Evolutionary conservation across 1,140 invertebrate species (phyloP).

Genomic region (Lordiphosa collinella): DNA sequence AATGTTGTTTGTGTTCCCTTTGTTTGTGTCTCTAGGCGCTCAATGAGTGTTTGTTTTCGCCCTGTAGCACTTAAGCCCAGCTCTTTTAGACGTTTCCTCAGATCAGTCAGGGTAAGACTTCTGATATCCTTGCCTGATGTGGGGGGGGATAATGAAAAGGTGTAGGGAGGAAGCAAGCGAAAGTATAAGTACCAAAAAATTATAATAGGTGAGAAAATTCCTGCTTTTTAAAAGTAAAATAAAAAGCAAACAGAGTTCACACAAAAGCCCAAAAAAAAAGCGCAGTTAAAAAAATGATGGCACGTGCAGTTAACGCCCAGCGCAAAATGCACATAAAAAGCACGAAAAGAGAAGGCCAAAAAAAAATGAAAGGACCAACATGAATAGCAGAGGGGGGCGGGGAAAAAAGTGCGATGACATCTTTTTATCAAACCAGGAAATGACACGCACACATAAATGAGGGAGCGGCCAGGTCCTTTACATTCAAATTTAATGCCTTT

Average conservation of each 20-base stretch:
- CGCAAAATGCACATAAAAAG: conserved; percentile 73
- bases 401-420: conserved; percentile 38
- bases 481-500: conserved; percentile 41
- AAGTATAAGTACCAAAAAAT: conserved; percentile 24
- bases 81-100: conserved; percentile 54
- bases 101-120: conserved; percentile 56
- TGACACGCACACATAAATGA: conserved; percentile 52
- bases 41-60: conserved; percentile 54
- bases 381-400: conserved; percentile 29
- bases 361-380: conserved; percentile 35
- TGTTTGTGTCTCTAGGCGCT: conserved; percentile 43
- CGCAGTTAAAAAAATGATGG: conserved; percentile 68
- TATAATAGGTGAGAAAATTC: conserved; percentile 25
- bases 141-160: conserved; percentile 25
- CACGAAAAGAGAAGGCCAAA: conserved; percentile 5
- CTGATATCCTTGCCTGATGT: conserved; percentile 42
- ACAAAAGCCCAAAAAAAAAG: conserved; percentile 25
- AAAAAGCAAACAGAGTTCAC: neutral
- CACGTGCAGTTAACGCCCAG: conserved; percentile 68
- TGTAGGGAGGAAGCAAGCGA: conserved; percentile 9
- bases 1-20: conserved; percentile 14
- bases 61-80: conserved; percentile 58
- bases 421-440: conserved; percentile 51
- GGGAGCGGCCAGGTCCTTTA: conserved; percentile 11
- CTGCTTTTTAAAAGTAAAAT: no score